Evolutionary conservation across 2,888 invertebrate species (phyloP), one percentile per base, ranked within the genome.

Genomic region (Stratiomys singularior): DNA sequence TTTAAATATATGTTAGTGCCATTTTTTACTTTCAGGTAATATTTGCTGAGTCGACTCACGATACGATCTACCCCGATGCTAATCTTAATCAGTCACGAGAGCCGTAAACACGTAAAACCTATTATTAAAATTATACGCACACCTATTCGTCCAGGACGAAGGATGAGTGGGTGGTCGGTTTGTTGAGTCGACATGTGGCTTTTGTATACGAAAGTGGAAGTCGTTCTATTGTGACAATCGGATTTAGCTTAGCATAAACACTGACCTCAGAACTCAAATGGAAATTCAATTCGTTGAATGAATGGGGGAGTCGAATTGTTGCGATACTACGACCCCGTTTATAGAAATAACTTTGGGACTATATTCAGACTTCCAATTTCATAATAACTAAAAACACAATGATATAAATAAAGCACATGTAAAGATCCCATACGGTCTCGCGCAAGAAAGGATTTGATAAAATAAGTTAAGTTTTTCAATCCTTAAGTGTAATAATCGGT

Each of bases 61-160:
- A 78, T 79, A 78, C 56, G 58, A 79, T 78, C 78, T 37, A 44
- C 27, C 21, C 52, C 23, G 80, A 80, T 80, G 64, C 47, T 76
- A 76, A 80, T 80, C 80, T 79, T 79, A 80, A 80, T 80, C 79
- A 79, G 80, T 80, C 79, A 79, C 79, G 78, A 79, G 76, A 80
- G 67, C 64, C 72, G 76, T 63, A 79, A 80, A 80, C 79, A 80
- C 80, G 80, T 79, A 79, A 79, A 78, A 79, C 78, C 79, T 79
- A 78, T 80, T 80, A 80, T 80, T 80, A 80, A 78, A 80, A 80
- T 80, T 80, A 78, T 80, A 80, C 79, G 80, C 78, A 79, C 79
- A 66, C 78, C 69, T 27, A 15, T 27, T 30, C 1, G 28, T 11
- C 28, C 52, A 46, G n/a, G 46, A 37, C 28, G 21, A 15, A 28